Percentiles rank a stretch among this genome's conserved stretches.
Conservation (phyloP, 2,797 vertebrate genomes). For the Phoeniculus purpureus region DNA sequence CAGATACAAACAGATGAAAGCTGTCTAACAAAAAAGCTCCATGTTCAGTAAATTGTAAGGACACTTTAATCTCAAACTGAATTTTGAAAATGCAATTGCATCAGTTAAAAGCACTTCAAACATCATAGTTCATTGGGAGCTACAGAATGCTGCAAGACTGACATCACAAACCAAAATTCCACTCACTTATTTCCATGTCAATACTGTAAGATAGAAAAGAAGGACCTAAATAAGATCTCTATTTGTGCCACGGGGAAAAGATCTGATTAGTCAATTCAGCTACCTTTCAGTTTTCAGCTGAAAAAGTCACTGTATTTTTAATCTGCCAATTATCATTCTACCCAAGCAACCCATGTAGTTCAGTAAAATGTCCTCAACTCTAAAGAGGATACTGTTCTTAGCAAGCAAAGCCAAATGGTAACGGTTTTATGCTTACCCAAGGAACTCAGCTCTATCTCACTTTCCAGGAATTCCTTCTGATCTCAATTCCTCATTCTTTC, state of each 20-base stretch:
- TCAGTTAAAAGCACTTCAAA: neutral
- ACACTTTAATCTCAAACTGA: neutral
- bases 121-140: neutral
- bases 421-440: neutral
- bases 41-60: neutral
- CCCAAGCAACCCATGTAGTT: neutral
- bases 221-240: neutral
- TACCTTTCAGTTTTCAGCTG: neutral
- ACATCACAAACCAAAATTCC: neutral
- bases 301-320: neutral
- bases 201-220: neutral
- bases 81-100: neutral
- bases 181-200: neutral
- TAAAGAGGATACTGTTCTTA: neutral
- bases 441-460: neutral
- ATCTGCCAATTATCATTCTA: neutral
- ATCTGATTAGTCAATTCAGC: neutral
- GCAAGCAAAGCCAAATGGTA: neutral
- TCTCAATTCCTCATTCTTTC: neutral
- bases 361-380: neutral
- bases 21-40: neutral
- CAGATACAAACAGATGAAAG: neutral
- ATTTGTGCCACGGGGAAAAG: neutral
- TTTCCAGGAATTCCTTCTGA: neutral
- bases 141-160: neutral